Evolutionary conservation across 2,888 invertebrate species (phyloP).

Genomic region (Ligdia adustata): DNA sequence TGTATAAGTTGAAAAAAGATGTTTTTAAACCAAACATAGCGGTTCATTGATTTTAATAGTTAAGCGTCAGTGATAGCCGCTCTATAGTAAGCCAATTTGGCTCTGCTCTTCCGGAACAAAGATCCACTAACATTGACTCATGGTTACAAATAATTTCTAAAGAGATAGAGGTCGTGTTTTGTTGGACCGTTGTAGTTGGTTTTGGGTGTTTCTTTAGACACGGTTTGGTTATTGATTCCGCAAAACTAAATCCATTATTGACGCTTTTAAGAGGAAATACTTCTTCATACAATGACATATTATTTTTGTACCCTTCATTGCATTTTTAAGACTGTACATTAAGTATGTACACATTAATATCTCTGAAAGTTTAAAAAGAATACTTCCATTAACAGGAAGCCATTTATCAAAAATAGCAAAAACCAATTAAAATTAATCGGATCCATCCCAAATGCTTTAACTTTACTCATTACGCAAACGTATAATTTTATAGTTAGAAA

Average conservation of each 20-base stretch:
- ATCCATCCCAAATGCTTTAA: too few species aligned
- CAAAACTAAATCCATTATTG: constrained; percentile 55
- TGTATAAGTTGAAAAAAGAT: not conserved
- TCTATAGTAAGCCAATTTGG: constrained; percentile 27
- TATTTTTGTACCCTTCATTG: too few species aligned
- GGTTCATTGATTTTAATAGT: constrained; percentile 24
- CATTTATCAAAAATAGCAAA: too few species aligned
- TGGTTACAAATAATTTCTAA: constrained; percentile 9
- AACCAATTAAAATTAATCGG: too few species aligned
- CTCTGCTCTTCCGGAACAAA: constrained; percentile 33
- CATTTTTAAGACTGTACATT: too few species aligned
- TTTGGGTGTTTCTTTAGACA: constrained; percentile 37
- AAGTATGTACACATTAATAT: too few species aligned
- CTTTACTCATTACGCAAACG: too few species aligned
- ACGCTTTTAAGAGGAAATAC: too few species aligned
- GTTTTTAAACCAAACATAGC: constrained; percentile 5
- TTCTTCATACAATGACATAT: too few species aligned
- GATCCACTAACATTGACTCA: constrained; percentile 2
- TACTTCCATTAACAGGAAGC: too few species aligned
- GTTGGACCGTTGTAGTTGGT: not conserved
- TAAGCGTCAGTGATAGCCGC: constrained; percentile 13
- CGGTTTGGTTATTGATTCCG: constrained; percentile 42
- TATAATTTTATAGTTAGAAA: too few species aligned
- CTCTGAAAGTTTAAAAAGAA: too few species aligned
- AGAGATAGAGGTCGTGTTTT: not conserved